A percentile compares a stretch with the other conserved stretches of the same genome.
Evolutionary conservation across 53 echinoderm and acorn worm genomes (phyloP).

Genomic region (Paracentrotus lividus): DNA sequence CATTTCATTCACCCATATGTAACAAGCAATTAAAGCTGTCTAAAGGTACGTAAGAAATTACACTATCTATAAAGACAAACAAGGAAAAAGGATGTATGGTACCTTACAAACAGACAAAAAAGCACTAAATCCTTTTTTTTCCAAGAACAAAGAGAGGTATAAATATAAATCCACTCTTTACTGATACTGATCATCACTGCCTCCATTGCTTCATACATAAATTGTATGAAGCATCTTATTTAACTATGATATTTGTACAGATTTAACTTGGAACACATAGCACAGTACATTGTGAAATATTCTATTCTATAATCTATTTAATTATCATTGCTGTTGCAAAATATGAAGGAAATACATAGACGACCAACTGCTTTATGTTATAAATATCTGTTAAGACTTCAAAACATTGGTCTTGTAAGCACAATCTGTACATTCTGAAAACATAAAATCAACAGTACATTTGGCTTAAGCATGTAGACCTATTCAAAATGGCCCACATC

Average conservation of each 20-base stretch:
- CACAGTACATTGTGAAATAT: slow-evolving; percentile 50
- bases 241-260: slow-evolving; percentile 50
- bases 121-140: neutral
- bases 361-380: slow-evolving; percentile 24
- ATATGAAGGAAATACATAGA: slow-evolving; percentile 1
- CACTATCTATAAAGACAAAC: neutral
- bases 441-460: neutral
- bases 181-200: slow-evolving; percentile 43
- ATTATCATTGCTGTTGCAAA: neutral
- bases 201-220: neutral
- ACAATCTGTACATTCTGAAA: slow-evolving; percentile 31
- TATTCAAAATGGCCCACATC: neutral
- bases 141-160: slow-evolving; percentile 10
- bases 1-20: slow-evolving; percentile 19
- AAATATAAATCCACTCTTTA: slow-evolving; percentile 61
- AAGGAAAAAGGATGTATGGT: neutral
- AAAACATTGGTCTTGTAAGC: slow-evolving; percentile 24
- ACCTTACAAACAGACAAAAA: slow-evolving; percentile 10
- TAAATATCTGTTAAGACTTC: slow-evolving; percentile 38
- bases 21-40: slow-evolving; percentile 29
- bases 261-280: slow-evolving; percentile 25
- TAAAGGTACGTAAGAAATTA: neutral
- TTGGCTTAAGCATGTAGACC: neutral
- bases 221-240: slow-evolving; percentile 40
- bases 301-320: slow-evolving; percentile 55